Evolutionary conservation across 2,888 invertebrate genomes (phyloP), one percentile per base, ranked within the genome.

Genomic region (Agapostemon virescens): DNA sequence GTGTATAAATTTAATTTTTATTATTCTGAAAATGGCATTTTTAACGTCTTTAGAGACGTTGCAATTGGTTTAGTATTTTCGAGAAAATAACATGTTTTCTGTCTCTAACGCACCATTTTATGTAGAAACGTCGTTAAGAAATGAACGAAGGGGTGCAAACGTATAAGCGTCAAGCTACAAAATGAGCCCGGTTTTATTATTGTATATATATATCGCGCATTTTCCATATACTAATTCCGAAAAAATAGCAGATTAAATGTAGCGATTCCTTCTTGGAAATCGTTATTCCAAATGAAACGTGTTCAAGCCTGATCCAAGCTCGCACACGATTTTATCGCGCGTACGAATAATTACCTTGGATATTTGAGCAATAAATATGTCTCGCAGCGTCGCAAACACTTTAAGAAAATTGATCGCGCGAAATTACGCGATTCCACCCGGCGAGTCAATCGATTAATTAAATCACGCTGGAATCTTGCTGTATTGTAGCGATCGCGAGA

Each of bases 381-480:
- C 61, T 68, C 20, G 61, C 30, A 49, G 74, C 49, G 58, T 17
- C 26, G 42, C 20, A 30, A 26, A 55, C 79, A 40, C 55, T 79
- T 80, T 69, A 66, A 73, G 64, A 73, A 79, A 79, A 80, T 79
- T 80, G 79, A 80, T 80, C 73, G 79, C 55, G 33, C 33, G 73
- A 73, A 80, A 73, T 79, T 73, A 72, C 79, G 67, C 79, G 79
- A 80, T 80, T 80, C 61, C 79, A 79, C 72, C 36, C 23, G 69
- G 79, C 79, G 58, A 73, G 79, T 79, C 79, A 69, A 79, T 80
- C 79, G 79, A 80, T 80, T 80, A 80, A 80, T 80, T 80, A 73
- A 80, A 79, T 80, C 55, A 64, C 55, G 55, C 69, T 40, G 79
- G 79, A 79, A 80, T 80, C 79, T 69, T 45, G 63, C 42, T 36